These are phyloP conservation scores for Oxyteleia sp. DNA, from an alignment of 2,888 invertebrate genomes.

Conservation along the genomic window DNA sequence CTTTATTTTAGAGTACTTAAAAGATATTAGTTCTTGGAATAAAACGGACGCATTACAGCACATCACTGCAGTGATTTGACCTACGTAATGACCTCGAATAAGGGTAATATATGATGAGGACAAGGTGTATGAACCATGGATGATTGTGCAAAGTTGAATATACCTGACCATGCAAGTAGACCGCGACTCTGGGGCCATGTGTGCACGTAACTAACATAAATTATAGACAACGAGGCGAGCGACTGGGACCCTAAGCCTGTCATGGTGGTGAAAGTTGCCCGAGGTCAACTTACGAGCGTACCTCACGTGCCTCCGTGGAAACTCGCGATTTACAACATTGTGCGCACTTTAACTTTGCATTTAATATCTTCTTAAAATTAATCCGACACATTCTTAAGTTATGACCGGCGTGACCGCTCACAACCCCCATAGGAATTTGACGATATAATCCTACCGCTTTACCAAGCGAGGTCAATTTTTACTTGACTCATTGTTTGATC, in stretches of 20 bases:
- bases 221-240: slow-evolving; percentile 79
- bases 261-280: slow-evolving; percentile 84
- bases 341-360: slow-evolving; percentile 41
- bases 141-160: slow-evolving; percentile 79
- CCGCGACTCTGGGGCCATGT: slow-evolving; percentile 80
- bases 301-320: slow-evolving; percentile 71
- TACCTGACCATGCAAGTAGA: slow-evolving; percentile 83
- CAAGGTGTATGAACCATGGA: slow-evolving; percentile 79
- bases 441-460: neutral
- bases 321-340: slow-evolving; percentile 64
- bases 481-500: slow-evolving; percentile 19
- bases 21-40: too few species aligned
- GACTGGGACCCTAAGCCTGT: slow-evolving; percentile 70
- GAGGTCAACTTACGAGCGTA: slow-evolving; percentile 81
- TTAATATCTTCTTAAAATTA: slow-evolving; percentile 61
- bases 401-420: neutral
- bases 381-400: slow-evolving; percentile 28
- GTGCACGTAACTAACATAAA: slow-evolving; percentile 84
- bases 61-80: slow-evolving; percentile 19
- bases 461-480: neutral
- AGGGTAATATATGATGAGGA: slow-evolving; percentile 69
- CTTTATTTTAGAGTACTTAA: too few species aligned
- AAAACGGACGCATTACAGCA: neutral
- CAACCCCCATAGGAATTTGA: neutral
- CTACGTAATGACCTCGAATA: slow-evolving; percentile 69